Conservation (phyloP, 2,888 invertebrate genomes). For the Podotricha telesiphe region DNA sequence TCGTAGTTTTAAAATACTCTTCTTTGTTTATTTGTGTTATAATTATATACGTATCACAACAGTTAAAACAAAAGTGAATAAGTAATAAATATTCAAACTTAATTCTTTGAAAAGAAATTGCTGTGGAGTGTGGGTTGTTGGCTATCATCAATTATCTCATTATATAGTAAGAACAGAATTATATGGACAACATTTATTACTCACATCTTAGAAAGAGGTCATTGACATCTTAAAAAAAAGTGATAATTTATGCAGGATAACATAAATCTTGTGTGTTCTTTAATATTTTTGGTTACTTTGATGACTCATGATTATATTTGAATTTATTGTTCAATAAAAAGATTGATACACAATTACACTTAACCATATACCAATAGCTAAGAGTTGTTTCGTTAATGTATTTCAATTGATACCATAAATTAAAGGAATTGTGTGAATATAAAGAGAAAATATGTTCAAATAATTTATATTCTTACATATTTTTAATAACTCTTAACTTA, state of each 20-base stretch:
- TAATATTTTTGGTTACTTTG: background rate
- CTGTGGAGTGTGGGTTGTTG: background rate
- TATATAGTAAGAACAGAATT: background rate
- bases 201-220: background rate
- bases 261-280: background rate
- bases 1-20: background rate
- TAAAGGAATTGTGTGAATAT: too few relatives aligned
- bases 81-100: background rate
- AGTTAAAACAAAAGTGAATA: background rate
- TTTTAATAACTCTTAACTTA: too few relatives aligned
- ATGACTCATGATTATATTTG: constrained; percentile 1
- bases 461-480: too few relatives aligned
- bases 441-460: too few relatives aligned
- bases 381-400: too few relatives aligned
- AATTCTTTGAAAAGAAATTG: background rate
- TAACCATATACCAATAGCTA: too few relatives aligned
- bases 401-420: too few relatives aligned
- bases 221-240: constrained; percentile 3
- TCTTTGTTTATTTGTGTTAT: background rate
- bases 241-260: constrained; percentile 6
- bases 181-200: background rate
- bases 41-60: background rate
- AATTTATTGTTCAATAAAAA: too few relatives aligned
- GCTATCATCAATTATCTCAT: background rate
- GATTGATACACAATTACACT: too few relatives aligned